These are phyloP conservation scores for Patella pellucida DNA, from an alignment of 2,888 invertebrate genomes.

Conservation along the genomic window DNA sequence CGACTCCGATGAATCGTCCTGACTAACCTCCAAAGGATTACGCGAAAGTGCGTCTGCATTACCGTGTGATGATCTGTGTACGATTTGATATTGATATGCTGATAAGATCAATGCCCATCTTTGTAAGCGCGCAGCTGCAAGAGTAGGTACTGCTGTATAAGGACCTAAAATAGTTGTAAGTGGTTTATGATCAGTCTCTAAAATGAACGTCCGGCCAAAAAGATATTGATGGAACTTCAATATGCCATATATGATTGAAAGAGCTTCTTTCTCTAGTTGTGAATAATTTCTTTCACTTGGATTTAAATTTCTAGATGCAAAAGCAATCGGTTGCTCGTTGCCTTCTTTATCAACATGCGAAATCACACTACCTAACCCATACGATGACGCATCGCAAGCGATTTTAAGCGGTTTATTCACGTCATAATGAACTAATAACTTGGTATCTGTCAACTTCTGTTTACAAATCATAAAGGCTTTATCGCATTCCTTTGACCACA, in stretches of 20 bases:
- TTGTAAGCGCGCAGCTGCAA: slow-evolving; percentile 56
- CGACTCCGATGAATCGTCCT: background rate
- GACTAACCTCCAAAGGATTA: slow-evolving; percentile 30
- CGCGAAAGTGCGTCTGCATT: slow-evolving; percentile 65
- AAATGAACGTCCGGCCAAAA: slow-evolving; percentile 69
- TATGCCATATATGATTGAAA: slow-evolving; percentile 68
- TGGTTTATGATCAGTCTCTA: slow-evolving; percentile 70
- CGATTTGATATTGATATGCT: slow-evolving; percentile 63
- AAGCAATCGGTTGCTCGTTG: slow-evolving; percentile 68
- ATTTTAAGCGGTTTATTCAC: slow-evolving; percentile 30
- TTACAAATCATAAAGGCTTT: slow-evolving; percentile 23
- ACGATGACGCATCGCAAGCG: slow-evolving; percentile 41
- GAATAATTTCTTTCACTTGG: slow-evolving; percentile 66
- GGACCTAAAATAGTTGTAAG: slow-evolving; percentile 66
- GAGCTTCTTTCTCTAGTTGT: slow-evolving; percentile 68
- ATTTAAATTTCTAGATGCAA: slow-evolving; percentile 67
- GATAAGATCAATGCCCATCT: slow-evolving; percentile 57
- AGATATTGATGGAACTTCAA: slow-evolving; percentile 69
- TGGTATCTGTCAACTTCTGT: slow-evolving; percentile 3
- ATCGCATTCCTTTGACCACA: slow-evolving; percentile 24
- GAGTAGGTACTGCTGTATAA: slow-evolving; percentile 51
- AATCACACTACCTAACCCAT: slow-evolving; percentile 45
- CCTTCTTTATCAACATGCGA: slow-evolving; percentile 49
- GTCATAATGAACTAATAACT: slow-evolving; percentile 36
- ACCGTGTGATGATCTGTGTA: slow-evolving; percentile 57